phyloP scores from a whole-genome alignment of 2,888 invertebrate species.

The Phania funesta region DNA sequence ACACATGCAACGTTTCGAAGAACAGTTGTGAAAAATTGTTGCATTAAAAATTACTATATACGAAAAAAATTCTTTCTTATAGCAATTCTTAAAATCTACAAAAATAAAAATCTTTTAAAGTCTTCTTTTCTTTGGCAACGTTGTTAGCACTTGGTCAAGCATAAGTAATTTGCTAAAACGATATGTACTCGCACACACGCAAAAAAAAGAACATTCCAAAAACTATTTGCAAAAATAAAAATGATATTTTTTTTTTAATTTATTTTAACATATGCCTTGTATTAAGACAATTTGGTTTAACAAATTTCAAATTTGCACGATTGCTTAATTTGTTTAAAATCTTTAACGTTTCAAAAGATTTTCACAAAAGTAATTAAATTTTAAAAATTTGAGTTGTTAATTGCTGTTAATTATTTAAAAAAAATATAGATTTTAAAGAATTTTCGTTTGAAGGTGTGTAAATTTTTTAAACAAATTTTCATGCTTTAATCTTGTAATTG shows the following conservation, averaged over 20 bases:
- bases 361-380: constrained; percentile 28
- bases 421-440: neutral
- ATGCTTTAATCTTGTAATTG: constrained; percentile 12
- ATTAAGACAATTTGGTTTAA: constrained; percentile 22
- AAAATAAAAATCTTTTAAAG: neutral
- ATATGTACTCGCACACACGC: neutral
- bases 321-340: constrained; percentile 11
- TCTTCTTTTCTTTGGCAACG: constrained; percentile 39
- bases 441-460: neutral
- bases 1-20: too few relatives aligned
- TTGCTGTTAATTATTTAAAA: neutral
- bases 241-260: neutral
- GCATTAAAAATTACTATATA: too few relatives aligned
- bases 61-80: neutral
- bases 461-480: neutral
- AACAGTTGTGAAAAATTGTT: too few relatives aligned
- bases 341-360: neutral
- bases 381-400: neutral
- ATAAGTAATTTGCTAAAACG: constrained; percentile 45
- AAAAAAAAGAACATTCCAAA: neutral
- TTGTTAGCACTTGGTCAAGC: constrained; percentile 60
- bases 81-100: neutral
- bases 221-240: neutral
- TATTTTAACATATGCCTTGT: constrained; percentile 26
- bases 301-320: neutral